phyloP scores from a whole-genome alignment of 2,113 vertebrate genomes.

The Murina feae region DNA sequence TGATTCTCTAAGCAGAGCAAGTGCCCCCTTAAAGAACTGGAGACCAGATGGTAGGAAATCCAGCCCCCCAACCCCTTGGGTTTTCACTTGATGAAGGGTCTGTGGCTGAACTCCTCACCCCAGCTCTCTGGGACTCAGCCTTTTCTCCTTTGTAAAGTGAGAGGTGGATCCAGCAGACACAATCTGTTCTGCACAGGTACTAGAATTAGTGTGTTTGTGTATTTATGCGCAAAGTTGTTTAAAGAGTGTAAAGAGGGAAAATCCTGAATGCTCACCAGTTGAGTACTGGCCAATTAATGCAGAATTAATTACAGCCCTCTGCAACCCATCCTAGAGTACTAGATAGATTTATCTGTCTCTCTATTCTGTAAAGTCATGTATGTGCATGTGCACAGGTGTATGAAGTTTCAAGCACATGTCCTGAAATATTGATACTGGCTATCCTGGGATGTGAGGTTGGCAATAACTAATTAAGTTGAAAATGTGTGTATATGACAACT shows the following conservation, averaged over 20 bases:
- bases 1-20: background rate
- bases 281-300: background rate
- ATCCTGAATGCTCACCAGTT: background rate
- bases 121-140: background rate
- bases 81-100: background rate
- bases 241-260: background rate
- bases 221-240: background rate
- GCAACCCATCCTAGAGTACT: background rate
- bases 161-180: background rate
- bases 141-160: background rate
- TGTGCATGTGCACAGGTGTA: background rate
- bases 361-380: background rate
- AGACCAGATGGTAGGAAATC: background rate
- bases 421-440: background rate
- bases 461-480: background rate
- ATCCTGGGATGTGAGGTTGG: background rate
- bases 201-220: background rate
- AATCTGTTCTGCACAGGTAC: background rate
- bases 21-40: background rate
- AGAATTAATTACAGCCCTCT: background rate
- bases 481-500: background rate
- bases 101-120: background rate
- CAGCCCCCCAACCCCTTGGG: background rate
- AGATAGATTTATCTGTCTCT: background rate
- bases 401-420: background rate